These are phyloP conservation scores for Protophormia terraenovae DNA, from an alignment of 2,888 invertebrate species.

Conservation along the genomic window DNA sequence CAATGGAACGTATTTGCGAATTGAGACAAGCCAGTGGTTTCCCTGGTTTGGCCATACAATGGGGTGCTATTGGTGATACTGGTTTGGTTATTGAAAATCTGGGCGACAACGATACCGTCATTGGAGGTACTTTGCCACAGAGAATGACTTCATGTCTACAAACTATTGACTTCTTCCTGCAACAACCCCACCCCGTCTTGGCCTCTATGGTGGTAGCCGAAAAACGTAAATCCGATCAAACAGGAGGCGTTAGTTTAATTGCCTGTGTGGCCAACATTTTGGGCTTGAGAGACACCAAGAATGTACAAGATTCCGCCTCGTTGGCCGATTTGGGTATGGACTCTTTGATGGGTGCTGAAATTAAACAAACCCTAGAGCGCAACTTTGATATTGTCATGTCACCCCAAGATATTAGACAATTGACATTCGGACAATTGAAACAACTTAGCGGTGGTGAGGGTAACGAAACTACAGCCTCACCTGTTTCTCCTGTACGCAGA, in stretches of 20 bases:
- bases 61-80: constrained; percentile 99
- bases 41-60: constrained; percentile 96
- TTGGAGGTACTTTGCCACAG: constrained; percentile 98
- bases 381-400: constrained; percentile 95
- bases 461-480: constrained; percentile 59
- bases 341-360: constrained; percentile 99
- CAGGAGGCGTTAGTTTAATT: constrained; percentile 85
- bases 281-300: constrained; percentile 92
- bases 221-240: constrained; percentile 85
- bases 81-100: constrained; percentile 95
- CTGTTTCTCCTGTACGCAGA: constrained; percentile 71
- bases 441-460: constrained; percentile 81
- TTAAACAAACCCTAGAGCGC: constrained; percentile 96
- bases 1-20: constrained; percentile 98
- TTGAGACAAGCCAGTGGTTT: constrained; percentile 90
- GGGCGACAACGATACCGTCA: constrained; percentile 93
- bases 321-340: constrained; percentile 98
- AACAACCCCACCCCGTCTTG: constrained; percentile 91
- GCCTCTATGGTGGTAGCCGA: constrained; percentile 94
- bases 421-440: constrained; percentile 89
- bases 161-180: constrained; percentile 94
- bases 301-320: constrained; percentile 88
- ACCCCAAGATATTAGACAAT: constrained; percentile 93
- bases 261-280: constrained; percentile 94
- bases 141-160: constrained; percentile 95